These are phyloP conservation scores for Miichthys miiuy DNA, from an alignment of 2,797 vertebrate species.

Conservation along the genomic window DNA sequence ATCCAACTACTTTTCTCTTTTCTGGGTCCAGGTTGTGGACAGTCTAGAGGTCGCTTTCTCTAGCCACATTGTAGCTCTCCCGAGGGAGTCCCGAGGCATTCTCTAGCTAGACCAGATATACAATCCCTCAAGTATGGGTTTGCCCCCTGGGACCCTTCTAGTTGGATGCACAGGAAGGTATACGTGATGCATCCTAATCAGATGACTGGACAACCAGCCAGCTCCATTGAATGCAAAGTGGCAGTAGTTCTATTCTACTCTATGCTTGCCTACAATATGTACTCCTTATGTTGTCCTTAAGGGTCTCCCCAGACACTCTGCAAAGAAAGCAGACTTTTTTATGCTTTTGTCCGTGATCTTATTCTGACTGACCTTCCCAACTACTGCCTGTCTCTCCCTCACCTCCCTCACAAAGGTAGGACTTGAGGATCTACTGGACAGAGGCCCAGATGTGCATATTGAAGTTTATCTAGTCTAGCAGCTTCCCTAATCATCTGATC, in stretches of 20 bases:
- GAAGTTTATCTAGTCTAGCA: constrained; percentile 42
- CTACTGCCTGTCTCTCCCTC: not conserved
- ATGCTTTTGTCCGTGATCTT: not conserved
- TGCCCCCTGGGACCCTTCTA: not conserved
- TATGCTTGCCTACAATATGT: not conserved
- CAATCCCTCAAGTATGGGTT: not conserved
- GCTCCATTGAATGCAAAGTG: not conserved
- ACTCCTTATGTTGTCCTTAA: not conserved
- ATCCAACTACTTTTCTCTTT: not conserved
- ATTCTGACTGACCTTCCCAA: not conserved
- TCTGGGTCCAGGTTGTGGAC: not conserved
- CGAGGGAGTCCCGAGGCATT: not conserved
- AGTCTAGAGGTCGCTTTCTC: not conserved
- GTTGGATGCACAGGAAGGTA: not conserved
- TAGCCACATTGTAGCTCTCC: not conserved
- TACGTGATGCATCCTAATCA: not conserved
- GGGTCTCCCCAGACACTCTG: not conserved
- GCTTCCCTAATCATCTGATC: constrained; percentile 13
- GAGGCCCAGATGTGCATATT: constrained; percentile 2
- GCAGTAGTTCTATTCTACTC: not conserved
- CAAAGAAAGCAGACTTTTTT: not conserved
- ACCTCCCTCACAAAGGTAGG: not conserved
- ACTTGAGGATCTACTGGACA: not conserved
- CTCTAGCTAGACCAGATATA: not conserved
- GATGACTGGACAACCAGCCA: not conserved